Conservation (phyloP, 2,797 vertebrate genomes). For the Siniperca scherzeri region DNA sequence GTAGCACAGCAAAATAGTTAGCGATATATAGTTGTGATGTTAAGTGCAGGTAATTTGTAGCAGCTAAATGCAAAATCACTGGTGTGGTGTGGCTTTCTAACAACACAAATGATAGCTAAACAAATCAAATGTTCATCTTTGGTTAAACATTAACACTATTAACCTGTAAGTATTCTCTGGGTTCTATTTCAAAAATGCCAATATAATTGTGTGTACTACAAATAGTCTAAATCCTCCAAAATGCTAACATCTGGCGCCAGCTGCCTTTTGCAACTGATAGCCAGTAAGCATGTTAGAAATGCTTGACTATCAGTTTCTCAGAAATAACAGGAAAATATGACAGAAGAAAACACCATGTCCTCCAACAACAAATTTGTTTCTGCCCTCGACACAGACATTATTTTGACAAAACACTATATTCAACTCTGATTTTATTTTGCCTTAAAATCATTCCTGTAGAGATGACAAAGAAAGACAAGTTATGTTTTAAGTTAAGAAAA, state of each 20-base stretch:
- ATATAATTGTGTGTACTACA: neutral
- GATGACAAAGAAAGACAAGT: neutral
- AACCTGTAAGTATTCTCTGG: neutral
- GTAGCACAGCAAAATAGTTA: neutral
- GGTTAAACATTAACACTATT: constrained; percentile 17
- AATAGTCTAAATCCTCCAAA: neutral
- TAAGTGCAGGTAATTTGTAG: neutral
- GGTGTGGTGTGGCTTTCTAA: neutral
- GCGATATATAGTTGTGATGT: neutral
- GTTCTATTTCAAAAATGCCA: neutral
- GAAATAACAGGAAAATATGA: neutral
- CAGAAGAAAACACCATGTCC: neutral
- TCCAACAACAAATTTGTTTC: neutral
- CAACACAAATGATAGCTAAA: neutral
- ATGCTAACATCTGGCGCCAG: neutral
- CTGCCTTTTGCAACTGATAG: neutral
- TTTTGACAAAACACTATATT: neutral
- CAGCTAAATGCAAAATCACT: neutral
- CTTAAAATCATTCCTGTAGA: neutral
- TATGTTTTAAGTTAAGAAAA: neutral
- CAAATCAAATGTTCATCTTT: constrained; percentile 2
- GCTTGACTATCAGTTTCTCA: neutral
- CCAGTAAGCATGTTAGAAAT: neutral
- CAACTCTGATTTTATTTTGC: neutral
- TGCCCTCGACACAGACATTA: neutral